Conservation (phyloP, 2,888 invertebrate species). For the Ophioninae sp. region DNA sequence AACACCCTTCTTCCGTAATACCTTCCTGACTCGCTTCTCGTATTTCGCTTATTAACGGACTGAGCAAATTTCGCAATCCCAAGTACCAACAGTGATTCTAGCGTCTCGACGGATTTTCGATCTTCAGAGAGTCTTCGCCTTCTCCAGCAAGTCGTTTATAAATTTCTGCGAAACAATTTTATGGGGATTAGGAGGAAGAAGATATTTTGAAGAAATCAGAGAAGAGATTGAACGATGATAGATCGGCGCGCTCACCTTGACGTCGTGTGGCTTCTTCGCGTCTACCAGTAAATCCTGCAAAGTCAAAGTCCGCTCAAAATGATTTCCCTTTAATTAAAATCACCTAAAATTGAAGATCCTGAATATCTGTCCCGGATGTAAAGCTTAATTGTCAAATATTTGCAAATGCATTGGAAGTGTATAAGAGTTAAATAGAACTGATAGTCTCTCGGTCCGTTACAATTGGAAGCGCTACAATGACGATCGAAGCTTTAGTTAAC, state of each 20-base stretch:
- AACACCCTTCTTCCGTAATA: constrained; percentile 10
- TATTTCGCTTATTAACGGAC: constrained; percentile 48
- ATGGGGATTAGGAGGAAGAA: no score
- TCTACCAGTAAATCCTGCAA: constrained; percentile 89
- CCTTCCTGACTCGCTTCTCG: constrained; percentile 20
- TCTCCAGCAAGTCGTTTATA: constrained; percentile 93
- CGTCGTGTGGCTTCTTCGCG: constrained; percentile 93
- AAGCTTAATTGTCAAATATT: no score
- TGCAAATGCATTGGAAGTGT: no score
- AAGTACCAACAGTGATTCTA: constrained; percentile 63
- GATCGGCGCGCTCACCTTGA: constrained; percentile 85
- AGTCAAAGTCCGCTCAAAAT: background rate
- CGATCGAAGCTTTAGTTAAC: no score
- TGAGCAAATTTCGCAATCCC: constrained; percentile 73
- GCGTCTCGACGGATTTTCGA: constrained; percentile 62
- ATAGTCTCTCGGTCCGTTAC: no score
- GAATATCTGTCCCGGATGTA: no score
- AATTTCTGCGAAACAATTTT: constrained; percentile 88
- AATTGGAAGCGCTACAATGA: no score
- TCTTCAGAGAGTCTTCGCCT: constrained; percentile 92
- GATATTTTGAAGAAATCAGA: no score
- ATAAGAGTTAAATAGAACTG: no score
- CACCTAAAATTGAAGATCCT: no score
- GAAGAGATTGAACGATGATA: background rate
- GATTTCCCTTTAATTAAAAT: background rate